Conservation (phyloP, 2,797 vertebrate genomes). For the Xenopus petersii region DNA sequence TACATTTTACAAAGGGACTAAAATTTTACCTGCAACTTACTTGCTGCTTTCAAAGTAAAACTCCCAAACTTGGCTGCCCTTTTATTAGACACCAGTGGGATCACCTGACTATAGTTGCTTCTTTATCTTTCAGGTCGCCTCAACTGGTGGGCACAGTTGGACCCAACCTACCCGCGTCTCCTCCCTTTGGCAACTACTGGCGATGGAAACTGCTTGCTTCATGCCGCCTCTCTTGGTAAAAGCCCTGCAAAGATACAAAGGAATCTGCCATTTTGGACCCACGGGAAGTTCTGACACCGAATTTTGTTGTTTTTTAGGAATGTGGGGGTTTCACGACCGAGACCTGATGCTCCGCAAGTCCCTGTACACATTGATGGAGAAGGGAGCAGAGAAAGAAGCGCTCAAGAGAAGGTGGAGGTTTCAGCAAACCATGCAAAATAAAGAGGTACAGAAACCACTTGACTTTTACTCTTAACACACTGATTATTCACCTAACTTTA, state of each 20-base stretch:
- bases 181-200: slow-evolving; percentile 92
- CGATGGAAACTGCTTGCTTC: slow-evolving; percentile 91
- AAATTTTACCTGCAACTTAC: no score
- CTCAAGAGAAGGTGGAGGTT: slow-evolving; percentile 89
- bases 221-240: slow-evolving; percentile 91
- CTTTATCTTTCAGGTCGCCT: slow-evolving; percentile 74
- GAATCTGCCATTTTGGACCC: not conserved
- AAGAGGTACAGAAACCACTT: slow-evolving; percentile 75
- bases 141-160: slow-evolving; percentile 93
- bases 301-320: slow-evolving; percentile 66
- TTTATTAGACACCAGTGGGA: no score
- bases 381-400: slow-evolving; percentile 83
- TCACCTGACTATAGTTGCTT: no score
- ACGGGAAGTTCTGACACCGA: not conserved
- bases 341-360: slow-evolving; percentile 91
- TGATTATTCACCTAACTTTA: no score
- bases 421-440: slow-evolving; percentile 97
- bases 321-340: slow-evolving; percentile 97
- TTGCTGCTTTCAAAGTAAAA: no score
- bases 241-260: not conserved
- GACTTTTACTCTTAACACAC: no score
- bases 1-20: no score
- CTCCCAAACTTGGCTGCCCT: no score
- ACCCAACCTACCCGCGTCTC: slow-evolving; percentile 85
- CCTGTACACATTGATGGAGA: slow-evolving; percentile 87